Percentiles rank a stretch among this genome's conserved stretches.
Conservation (phyloP, 2,888 invertebrate species). For the Oscheius sp. region DNA sequence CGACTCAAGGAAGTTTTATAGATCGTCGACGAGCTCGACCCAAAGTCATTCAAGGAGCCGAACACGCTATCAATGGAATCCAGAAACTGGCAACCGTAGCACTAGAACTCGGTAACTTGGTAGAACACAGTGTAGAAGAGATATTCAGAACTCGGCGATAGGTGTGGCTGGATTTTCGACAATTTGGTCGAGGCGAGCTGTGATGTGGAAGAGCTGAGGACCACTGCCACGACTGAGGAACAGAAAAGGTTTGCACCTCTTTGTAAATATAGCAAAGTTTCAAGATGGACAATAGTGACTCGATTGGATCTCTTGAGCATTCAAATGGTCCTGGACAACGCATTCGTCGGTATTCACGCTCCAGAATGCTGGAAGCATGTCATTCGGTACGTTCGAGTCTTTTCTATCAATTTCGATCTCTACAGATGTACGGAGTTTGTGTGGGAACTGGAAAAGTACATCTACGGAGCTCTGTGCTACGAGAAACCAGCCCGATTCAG, state of each 20-base stretch:
- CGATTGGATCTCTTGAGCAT: constrained; percentile 87
- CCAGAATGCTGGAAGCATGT: constrained; percentile 95
- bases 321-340: constrained; percentile 88
- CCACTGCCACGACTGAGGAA: constrained; percentile 59
- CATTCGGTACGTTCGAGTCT: constrained; percentile 78
- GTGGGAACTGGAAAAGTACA: constrained; percentile 88
- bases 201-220: constrained; percentile 78
- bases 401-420: constrained; percentile 30
- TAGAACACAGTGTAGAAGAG: neutral
- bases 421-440: constrained; percentile 88
- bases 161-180: constrained; percentile 90
- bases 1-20: neutral
- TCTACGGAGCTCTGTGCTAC: constrained; percentile 74
- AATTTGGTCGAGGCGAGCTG: constrained; percentile 89
- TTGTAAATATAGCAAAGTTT: neutral
- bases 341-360: constrained; percentile 91
- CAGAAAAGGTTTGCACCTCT: constrained; percentile 38
- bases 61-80: constrained; percentile 55
- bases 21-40: constrained; percentile 46
- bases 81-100: constrained; percentile 54
- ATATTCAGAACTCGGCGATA: constrained; percentile 82
- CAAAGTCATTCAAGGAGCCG: constrained; percentile 54
- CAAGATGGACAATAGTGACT: constrained; percentile 32
- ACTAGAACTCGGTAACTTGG: constrained; percentile 45
- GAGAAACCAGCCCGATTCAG: constrained; percentile 52